Percentiles rank a stretch among this genome's conserved stretches.
Evolutionary conservation across 2,888 invertebrate genomes (phyloP).

Genomic region (Nomada hirtipes): DNA sequence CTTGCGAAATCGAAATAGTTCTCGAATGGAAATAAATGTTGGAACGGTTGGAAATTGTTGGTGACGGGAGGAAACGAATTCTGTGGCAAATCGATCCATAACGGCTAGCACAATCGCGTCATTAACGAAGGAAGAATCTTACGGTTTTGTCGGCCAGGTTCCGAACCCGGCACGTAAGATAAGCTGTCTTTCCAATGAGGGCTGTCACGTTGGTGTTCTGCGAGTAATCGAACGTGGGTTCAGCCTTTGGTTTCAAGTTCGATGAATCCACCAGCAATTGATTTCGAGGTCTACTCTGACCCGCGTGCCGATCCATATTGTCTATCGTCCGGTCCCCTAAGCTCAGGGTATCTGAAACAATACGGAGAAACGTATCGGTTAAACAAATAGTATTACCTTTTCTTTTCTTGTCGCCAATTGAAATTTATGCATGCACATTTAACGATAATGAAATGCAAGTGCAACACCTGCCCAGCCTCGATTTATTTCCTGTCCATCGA

Average conservation of each 20-base stretch:
- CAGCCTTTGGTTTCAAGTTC: constrained; percentile 78
- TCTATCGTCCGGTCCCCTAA: constrained; percentile 81
- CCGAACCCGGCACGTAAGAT: constrained; percentile 82
- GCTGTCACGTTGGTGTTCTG: constrained; percentile 82
- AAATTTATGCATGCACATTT: too few relatives aligned
- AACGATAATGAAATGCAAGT: constrained; percentile 18
- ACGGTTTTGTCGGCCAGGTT: constrained; percentile 82
- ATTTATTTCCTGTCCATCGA: constrained; percentile 39
- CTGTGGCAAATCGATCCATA: not conserved
- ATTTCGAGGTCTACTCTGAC: constrained; percentile 80
- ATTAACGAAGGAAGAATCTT: constrained; percentile 57
- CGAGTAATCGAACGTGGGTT: constrained; percentile 80
- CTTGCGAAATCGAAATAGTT: not conserved
- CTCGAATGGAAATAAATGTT: constrained; percentile 26
- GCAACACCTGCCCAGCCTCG: constrained; percentile 20
- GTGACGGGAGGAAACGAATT: not conserved
- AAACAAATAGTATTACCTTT: not conserved
- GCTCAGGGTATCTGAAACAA: constrained; percentile 81
- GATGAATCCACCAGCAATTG: constrained; percentile 79
- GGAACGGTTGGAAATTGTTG: constrained; percentile 3
- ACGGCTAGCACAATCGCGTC: not conserved
- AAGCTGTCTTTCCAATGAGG: constrained; percentile 82
- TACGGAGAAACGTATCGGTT: constrained; percentile 4
- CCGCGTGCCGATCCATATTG: constrained; percentile 78
- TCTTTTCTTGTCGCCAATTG: not conserved